phyloP scores from a whole-genome alignment of 1,140 invertebrate species.

The Antheraea pernyi region DNA sequence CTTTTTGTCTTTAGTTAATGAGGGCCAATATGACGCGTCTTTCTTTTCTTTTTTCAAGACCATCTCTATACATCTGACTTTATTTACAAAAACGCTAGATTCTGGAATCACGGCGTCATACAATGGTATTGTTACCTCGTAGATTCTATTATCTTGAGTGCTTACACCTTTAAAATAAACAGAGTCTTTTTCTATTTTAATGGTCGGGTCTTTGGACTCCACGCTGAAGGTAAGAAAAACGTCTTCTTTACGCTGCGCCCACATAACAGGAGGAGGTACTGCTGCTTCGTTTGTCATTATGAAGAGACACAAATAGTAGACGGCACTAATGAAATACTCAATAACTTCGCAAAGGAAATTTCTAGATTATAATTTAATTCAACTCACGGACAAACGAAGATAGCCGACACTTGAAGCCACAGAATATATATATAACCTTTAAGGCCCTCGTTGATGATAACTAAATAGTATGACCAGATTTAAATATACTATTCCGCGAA shows the following conservation, averaged over 20 bases:
- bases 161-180: slow-evolving; percentile 93
- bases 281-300: slow-evolving; percentile 63
- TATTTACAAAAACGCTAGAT: slow-evolving; percentile 84
- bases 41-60: slow-evolving; percentile 82
- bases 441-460: no score
- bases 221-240: slow-evolving; percentile 93
- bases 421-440: background rate
- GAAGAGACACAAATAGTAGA: background rate
- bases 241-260: slow-evolving; percentile 92
- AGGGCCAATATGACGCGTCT: slow-evolving; percentile 91
- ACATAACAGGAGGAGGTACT: slow-evolving; percentile 90
- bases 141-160: slow-evolving; percentile 89
- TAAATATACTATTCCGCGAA: no score
- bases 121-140: slow-evolving; percentile 92
- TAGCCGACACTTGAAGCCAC: background rate
- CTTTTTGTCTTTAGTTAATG: slow-evolving; percentile 91
- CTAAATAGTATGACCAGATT: no score
- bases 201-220: slow-evolving; percentile 90
- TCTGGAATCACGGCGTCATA: slow-evolving; percentile 90
- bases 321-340: slow-evolving; percentile 1
- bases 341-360: slow-evolving; percentile 10
- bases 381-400: slow-evolving; percentile 22
- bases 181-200: slow-evolving; percentile 87
- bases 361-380: slow-evolving; percentile 24
- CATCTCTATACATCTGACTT: slow-evolving; percentile 90